A percentile compares a stretch with the other conserved stretches of the same genome.
These are phyloP conservation scores for Palythoa caribaeorum DNA, from an alignment of 92 coral and sea anemone species.

Conservation along the genomic window DNA sequence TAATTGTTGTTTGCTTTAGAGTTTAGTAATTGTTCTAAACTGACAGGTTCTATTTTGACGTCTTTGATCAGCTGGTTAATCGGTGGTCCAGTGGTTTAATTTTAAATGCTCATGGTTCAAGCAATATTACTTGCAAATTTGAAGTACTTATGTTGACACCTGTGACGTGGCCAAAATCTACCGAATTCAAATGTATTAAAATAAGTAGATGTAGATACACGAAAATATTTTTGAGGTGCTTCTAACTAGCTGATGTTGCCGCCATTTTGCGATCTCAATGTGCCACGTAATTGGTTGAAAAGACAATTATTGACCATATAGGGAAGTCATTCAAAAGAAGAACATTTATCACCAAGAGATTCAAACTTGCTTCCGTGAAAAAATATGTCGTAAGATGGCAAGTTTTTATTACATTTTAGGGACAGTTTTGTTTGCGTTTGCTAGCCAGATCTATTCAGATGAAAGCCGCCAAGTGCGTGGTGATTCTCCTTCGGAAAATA, in stretches of 20 bases:
- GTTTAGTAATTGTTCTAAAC: too few relatives aligned
- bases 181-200: background rate
- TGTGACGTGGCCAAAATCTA: background rate
- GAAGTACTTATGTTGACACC: background rate
- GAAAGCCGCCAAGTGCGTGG: background rate
- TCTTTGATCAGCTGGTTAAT: too few relatives aligned
- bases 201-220: background rate
- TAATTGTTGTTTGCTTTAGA: too few relatives aligned
- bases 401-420: constrained; percentile 40
- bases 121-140: background rate
- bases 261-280: background rate
- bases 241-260: background rate
- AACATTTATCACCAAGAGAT: background rate
- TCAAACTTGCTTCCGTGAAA: background rate
- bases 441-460: constrained; percentile 26
- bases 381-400: constrained; percentile 28
- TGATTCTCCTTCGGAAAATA: constrained; percentile 33
- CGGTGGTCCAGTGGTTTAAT: background rate
- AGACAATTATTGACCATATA: constrained; percentile 24
- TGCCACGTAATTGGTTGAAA: constrained; percentile 25
- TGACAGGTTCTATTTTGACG: too few relatives aligned
- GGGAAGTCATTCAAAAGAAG: constrained; percentile 4
- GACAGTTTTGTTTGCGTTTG: constrained; percentile 38
- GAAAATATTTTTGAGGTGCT: too few relatives aligned
- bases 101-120: too few relatives aligned